Conservation (phyloP, 2,797 vertebrate species). For the Sebastolobus altivelis region DNA sequence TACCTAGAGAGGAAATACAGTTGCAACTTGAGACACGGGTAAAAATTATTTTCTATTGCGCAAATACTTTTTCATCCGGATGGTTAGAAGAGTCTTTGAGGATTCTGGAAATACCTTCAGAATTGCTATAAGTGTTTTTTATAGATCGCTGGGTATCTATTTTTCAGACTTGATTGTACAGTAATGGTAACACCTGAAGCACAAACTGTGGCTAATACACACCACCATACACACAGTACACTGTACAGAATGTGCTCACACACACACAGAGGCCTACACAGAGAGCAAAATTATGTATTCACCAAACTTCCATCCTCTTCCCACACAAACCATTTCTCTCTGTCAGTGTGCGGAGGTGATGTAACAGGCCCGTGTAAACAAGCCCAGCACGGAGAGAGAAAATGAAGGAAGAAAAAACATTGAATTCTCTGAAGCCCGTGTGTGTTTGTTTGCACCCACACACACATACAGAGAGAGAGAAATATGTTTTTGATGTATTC, state of each 20-base stretch:
- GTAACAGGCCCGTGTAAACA: conserved; percentile 73
- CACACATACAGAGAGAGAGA: conserved; percentile 7
- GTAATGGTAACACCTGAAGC: background rate
- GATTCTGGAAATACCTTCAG: background rate
- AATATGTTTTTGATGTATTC: conserved; percentile 48
- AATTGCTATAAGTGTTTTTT: background rate
- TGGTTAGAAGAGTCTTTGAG: background rate
- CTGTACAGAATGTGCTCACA: conserved; percentile 5
- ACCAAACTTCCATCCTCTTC: conserved; percentile 65
- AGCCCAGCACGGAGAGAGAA: conserved; percentile 39
- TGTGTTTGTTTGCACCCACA: conserved; percentile 16
- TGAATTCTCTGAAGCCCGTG: conserved; percentile 7
- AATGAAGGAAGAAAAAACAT: conserved; percentile 29
- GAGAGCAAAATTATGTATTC: conserved; percentile 53
- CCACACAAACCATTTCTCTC: conserved; percentile 68
- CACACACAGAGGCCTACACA: conserved; percentile 55
- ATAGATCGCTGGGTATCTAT: background rate
- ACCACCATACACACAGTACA: background rate
- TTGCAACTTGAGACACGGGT: background rate
- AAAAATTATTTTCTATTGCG: background rate
- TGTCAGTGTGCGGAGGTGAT: conserved; percentile 66
- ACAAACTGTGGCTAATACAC: background rate
- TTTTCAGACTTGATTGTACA: background rate
- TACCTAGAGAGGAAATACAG: background rate
- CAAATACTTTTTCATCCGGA: background rate